These are phyloP conservation scores for Gisinianus flammeolus DNA, from an alignment of 2,888 invertebrate genomes.

Conservation along the genomic window DNA sequence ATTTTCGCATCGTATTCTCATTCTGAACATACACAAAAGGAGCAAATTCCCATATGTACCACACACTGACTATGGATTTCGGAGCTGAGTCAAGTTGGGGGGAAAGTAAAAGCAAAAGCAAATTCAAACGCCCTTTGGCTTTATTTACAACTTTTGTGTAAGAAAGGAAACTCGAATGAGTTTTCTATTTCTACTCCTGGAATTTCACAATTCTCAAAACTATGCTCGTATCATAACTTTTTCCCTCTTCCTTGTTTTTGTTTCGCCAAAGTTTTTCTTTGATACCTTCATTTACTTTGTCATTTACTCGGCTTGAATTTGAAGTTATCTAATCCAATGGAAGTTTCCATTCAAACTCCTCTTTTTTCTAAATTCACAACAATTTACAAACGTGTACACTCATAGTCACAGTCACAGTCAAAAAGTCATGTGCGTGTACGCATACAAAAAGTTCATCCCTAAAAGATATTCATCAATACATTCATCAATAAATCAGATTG, in stretches of 20 bases:
- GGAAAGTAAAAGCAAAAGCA: neutral
- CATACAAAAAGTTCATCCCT: neutral
- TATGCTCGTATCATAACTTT: neutral
- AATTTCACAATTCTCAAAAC: neutral
- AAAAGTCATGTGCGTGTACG: no score
- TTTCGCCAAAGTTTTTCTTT: neutral
- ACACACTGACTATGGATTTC: neutral
- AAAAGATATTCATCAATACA: no score
- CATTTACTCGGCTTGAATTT: neutral
- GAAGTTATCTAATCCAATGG: no score
- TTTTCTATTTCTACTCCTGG: neutral
- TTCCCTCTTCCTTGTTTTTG: neutral
- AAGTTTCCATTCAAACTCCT: neutral
- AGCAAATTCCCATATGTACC: no score
- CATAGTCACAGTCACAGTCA: no score
- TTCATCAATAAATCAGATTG: no score
- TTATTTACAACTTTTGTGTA: slow-evolving; percentile 9
- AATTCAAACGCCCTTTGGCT: slow-evolving; percentile 30
- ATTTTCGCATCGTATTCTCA: slow-evolving; percentile 37
- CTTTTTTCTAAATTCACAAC: neutral
- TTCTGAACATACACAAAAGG: neutral
- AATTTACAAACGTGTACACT: neutral
- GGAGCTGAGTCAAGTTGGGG: neutral
- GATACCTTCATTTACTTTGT: neutral
- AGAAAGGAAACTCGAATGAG: neutral